Evolutionary conservation across 1,140 invertebrate genomes (phyloP), one percentile per base, ranked within the genome.

Genomic region (Cyphomyrmex costatus): DNA sequence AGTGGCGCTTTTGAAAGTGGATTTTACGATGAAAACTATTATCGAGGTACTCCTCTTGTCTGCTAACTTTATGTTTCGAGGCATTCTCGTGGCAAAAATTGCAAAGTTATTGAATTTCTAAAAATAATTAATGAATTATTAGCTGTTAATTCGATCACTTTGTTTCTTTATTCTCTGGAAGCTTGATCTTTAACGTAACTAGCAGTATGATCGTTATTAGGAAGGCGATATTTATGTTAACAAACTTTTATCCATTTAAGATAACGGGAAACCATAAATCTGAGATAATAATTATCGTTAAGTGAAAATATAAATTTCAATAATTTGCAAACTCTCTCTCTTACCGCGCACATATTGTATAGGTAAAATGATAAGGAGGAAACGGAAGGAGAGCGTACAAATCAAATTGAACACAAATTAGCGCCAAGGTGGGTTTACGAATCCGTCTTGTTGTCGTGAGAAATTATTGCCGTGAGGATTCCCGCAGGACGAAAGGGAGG

Each of bases 331-430:
- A 66, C 61, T 51, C n/a, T n/a, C n/a, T n/a, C n/a, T n/a, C 7
- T 33, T 30, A 21, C 12, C 19, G 8, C 24, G 36, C 8, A 10
- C n/a, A n/a, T n/a, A n/a, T n/a, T 8, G 0, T 19, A 36, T 49
- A 58, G 12, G 5, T 24, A 46, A 12, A 24, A 24, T 49, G 56
- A 77, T 73, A 73, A 49, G 79, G 27, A 6, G 21, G 0, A 30
- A 30, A 27, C 21, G 24, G n/a, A 7, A 16, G 21, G 36, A 46
- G 65, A 19, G 14, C 46, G 66, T 82, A 70, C 80, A 88, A 91
- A 89, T 90, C 89, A 89, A 92, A 92, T 88, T 74, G 88, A 86
- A 85, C 84, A 84, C 91, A 93, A 94, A 94, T 94, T 94, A 93
- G 89, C 77, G 63, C 70, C 71, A 73, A 65, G 73, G 61, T 63